Percentiles rank a stretch among this genome's conserved stretches.
These are phyloP conservation scores for Eidolon helvum DNA, from an alignment of 2,113 vertebrate species.

Conservation along the genomic window DNA sequence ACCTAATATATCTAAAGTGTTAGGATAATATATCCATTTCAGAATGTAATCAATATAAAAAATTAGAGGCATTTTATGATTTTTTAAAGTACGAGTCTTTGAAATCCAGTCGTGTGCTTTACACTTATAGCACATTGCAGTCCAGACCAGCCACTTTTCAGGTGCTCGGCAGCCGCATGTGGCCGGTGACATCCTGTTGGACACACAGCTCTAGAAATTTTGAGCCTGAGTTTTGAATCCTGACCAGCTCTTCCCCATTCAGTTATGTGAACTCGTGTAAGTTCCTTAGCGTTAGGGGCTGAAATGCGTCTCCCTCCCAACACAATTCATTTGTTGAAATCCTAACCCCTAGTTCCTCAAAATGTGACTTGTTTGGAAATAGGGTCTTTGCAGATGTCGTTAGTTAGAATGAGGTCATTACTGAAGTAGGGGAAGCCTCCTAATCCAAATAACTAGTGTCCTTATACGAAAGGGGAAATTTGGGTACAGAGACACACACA, in stretches of 20 bases:
- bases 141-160: not conserved
- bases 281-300: not conserved
- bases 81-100: not conserved
- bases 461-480: not conserved
- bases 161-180: not conserved
- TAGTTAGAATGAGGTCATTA: not conserved
- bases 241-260: not conserved
- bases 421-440: not conserved
- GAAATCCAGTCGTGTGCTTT: not conserved
- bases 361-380: not conserved
- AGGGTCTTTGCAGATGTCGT: not conserved
- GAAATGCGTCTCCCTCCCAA: accelerated
- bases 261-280: not conserved
- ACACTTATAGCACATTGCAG: too few relatives aligned
- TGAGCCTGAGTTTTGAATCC: not conserved
- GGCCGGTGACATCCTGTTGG: accelerated
- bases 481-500: not conserved
- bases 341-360: not conserved
- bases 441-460: accelerated
- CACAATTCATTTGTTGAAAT: not conserved
- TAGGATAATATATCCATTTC: too few relatives aligned
- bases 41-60: not conserved
- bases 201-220: not conserved
- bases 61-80: not conserved
- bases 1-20: not conserved